Percentiles rank a stretch among this genome's conserved stretches.
Evolutionary conservation across 2,797 vertebrate species (phyloP).

Genomic region (Acropternis orthonyx): DNA sequence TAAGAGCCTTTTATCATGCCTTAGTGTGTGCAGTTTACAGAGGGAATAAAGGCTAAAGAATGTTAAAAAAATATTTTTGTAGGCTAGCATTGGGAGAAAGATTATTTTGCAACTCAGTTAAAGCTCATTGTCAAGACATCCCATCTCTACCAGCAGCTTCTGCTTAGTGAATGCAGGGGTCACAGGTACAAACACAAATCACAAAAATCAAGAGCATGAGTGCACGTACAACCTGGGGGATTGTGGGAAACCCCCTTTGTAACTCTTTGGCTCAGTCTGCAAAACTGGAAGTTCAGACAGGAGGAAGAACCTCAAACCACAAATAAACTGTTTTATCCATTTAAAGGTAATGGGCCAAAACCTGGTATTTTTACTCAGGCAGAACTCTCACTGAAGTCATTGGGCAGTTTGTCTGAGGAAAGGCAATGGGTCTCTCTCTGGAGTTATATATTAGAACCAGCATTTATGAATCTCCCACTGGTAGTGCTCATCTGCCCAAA

Average conservation of each 20-base stretch:
- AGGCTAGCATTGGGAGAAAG: neutral
- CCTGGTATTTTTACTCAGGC: constrained; percentile 4
- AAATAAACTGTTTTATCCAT: constrained; percentile 49
- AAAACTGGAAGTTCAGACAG: constrained; percentile 20
- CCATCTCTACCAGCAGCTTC: neutral
- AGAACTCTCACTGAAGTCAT: constrained; percentile 1
- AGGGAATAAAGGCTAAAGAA: neutral
- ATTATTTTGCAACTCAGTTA: neutral
- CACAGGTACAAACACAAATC: neutral
- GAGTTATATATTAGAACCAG: neutral
- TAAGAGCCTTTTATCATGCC: neutral
- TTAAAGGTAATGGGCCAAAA: constrained; percentile 49
- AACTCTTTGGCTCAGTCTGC: neutral
- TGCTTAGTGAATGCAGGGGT: neutral
- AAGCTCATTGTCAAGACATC: neutral
- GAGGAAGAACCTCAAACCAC: constrained; percentile 40
- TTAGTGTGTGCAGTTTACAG: neutral
- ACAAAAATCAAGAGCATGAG: neutral
- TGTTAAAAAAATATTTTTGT: neutral
- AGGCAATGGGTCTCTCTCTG: neutral
- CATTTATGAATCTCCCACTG: neutral
- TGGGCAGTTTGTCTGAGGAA: constrained; percentile 1
- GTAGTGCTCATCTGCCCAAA: neutral
- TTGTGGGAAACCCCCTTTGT: neutral
- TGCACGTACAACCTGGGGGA: neutral